phyloP scores from a whole-genome alignment of 2,797 vertebrate species.

The Pangasius sanitwongsei region DNA sequence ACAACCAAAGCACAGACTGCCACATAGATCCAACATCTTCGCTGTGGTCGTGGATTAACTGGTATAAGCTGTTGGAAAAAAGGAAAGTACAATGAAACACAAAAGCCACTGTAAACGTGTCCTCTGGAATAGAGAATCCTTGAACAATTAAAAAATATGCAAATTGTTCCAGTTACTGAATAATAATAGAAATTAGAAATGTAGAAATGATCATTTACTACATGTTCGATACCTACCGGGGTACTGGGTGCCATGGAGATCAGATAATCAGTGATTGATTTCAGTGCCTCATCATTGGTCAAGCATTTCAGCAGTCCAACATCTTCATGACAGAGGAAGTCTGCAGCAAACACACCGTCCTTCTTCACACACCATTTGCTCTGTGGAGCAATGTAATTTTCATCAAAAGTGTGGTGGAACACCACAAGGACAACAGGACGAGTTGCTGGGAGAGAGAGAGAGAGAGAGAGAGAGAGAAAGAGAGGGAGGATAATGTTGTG shows the following conservation, averaged over 20 bases:
- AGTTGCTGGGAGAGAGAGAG: background rate
- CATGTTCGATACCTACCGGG: background rate
- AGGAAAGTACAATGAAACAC: background rate
- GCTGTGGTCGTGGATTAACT: background rate
- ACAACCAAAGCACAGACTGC: background rate
- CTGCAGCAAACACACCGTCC: background rate
- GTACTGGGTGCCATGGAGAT: background rate
- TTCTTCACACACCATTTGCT: background rate
- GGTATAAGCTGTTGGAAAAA: background rate
- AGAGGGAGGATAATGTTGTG: background rate
- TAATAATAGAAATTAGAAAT: too few species aligned
- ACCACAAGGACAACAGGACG: background rate
- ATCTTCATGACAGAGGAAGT: slow-evolving; percentile 10
- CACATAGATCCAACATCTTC: background rate
- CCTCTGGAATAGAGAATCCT: too few species aligned
- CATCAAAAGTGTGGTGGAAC: slow-evolving; percentile 5
- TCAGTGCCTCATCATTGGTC: background rate
- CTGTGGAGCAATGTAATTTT: background rate
- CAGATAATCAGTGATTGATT: background rate
- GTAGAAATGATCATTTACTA: background rate
- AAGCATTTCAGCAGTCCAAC: background rate
- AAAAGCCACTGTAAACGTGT: background rate
- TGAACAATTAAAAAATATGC: too few species aligned
- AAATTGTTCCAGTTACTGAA: background rate
- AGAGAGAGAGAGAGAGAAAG: background rate